Evolutionary conservation across 30 jellyfish, hydroid and myxozoan genomes (phyloP).

Genomic region (Aurelia sp.): DNA sequence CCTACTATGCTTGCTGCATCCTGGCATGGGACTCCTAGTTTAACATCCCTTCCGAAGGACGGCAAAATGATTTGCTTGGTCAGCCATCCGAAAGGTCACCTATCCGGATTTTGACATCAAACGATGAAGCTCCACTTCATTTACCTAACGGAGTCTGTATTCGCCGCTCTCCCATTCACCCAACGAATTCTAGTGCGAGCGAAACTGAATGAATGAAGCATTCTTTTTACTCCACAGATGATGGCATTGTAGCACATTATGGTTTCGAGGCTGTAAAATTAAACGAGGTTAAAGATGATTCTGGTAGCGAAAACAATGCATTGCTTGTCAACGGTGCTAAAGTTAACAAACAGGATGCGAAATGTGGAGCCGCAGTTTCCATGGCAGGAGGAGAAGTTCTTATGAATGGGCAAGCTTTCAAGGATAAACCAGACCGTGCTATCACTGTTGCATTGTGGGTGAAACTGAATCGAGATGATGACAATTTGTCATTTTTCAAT

Average conservation of each 20-base stretch:
- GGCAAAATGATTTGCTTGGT: too few species aligned
- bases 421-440: conserved; percentile 76
- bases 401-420: conserved; percentile 82
- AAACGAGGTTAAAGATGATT: conserved; percentile 87
- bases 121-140: too few species aligned
- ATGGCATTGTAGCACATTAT: conserved; percentile 88
- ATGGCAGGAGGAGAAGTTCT: conserved; percentile 92
- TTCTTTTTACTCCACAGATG: conserved; percentile 27
- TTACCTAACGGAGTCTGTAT: too few species aligned
- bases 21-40: too few species aligned
- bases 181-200: too few species aligned
- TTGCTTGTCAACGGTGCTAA: conserved; percentile 94
- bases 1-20: too few species aligned
- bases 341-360: conserved; percentile 85
- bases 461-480: conserved; percentile 85
- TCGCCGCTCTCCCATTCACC: too few species aligned
- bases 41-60: too few species aligned
- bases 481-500: conserved; percentile 81
- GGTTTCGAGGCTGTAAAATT: conserved; percentile 91
- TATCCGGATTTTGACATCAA: too few species aligned
- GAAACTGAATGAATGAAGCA: neutral
- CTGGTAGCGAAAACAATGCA: conserved; percentile 84
- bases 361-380: conserved; percentile 98
- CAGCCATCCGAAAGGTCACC: too few species aligned
- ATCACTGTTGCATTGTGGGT: conserved; percentile 98